Evolutionary conservation across 2,888 invertebrate genomes (phyloP).

Genomic region (Escarpia spicata): DNA sequence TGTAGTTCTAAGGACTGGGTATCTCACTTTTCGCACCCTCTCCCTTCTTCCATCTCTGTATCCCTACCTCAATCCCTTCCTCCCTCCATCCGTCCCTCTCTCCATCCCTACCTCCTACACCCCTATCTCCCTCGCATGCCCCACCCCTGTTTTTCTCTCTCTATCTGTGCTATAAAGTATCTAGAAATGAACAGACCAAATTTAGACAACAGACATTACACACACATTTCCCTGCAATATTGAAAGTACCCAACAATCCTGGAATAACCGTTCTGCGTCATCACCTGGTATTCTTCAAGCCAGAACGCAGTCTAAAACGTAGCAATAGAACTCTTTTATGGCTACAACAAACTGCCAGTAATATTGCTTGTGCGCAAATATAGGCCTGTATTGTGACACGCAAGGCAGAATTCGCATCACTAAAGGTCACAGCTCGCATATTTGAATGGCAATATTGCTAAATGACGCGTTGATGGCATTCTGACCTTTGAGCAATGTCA

Average conservation of each 20-base stretch:
- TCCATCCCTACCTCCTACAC: not conserved
- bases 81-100: not conserved
- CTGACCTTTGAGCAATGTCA: not conserved
- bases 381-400: not conserved
- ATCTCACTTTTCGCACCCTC: not conserved
- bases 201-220: not conserved
- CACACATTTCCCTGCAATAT: not conserved
- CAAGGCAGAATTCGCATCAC: not conserved
- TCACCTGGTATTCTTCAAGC: not conserved
- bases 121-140: not conserved
- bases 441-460: not conserved
- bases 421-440: not conserved
- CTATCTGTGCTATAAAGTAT: not conserved
- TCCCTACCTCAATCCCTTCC: not conserved
- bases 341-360: not conserved
- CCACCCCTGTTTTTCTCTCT: not conserved
- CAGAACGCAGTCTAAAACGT: not conserved
- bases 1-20: no score
- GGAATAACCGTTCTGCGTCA: not conserved
- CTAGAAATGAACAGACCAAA: no score
- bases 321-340: not conserved
- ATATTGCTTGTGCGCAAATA: not conserved
- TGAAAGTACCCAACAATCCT: not conserved
- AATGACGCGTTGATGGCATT: not conserved
- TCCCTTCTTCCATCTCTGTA: not conserved